These are phyloP conservation scores for Nematolebias whitei DNA, from an alignment of 2,113 vertebrate genomes.

Conservation along the genomic window DNA sequence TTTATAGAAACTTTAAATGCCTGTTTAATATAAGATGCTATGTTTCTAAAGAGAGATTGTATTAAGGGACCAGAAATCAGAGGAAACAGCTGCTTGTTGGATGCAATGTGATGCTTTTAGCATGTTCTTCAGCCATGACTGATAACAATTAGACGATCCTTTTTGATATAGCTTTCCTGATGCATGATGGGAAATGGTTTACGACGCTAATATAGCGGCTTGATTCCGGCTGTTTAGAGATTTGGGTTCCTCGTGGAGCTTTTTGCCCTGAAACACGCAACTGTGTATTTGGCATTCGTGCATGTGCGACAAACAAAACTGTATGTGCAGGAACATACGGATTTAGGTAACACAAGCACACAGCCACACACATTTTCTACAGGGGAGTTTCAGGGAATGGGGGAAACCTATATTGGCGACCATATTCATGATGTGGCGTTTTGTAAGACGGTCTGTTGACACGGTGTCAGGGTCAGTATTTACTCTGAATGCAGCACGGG, in stretches of 20 bases:
- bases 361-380: background rate
- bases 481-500: no score
- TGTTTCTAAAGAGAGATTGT: constrained; percentile 50
- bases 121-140: constrained; percentile 45
- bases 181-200: constrained; percentile 68
- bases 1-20: constrained; percentile 74
- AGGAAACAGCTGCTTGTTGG: constrained; percentile 4
- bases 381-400: constrained; percentile 14
- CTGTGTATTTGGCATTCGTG: constrained; percentile 29
- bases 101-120: constrained; percentile 24
- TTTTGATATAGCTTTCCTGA: constrained; percentile 38
- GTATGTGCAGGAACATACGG: background rate
- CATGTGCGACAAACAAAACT: constrained; percentile 39
- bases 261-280: constrained; percentile 25
- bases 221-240: constrained; percentile 26
- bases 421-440: background rate
- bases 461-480: no score
- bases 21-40: constrained; percentile 66
- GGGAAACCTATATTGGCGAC: background rate
- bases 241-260: constrained; percentile 32
- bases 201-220: constrained; percentile 43
- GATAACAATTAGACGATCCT: background rate
- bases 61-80: constrained; percentile 10
- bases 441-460: background rate
- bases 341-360: constrained; percentile 1